Evolutionary conservation across 2,888 invertebrate species (phyloP).

Genomic region (Dryobotodes eremita): DNA sequence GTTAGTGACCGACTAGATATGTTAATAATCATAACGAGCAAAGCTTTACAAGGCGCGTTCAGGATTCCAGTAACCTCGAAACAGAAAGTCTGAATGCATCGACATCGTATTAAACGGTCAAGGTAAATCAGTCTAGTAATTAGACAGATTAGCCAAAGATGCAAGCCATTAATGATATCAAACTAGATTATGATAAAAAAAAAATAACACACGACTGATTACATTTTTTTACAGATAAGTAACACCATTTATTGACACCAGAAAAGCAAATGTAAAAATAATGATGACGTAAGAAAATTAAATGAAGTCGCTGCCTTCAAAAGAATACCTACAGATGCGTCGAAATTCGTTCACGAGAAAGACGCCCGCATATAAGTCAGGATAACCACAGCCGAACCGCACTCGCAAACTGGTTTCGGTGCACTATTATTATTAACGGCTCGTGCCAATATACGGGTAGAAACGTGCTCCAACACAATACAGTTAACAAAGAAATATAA

Average conservation of each 20-base stretch:
- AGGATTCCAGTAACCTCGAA: constrained; percentile 83
- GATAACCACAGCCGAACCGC: constrained; percentile 88
- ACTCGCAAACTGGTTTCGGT: constrained; percentile 89
- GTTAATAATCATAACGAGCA: constrained; percentile 71
- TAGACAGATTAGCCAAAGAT: constrained; percentile 65
- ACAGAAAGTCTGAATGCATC: constrained; percentile 83
- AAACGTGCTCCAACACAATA: constrained; percentile 83
- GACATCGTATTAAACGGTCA: constrained; percentile 81
- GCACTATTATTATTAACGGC: constrained; percentile 90
- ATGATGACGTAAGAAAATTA: constrained; percentile 63
- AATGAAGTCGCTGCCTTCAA: constrained; percentile 68
- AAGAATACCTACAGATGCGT: constrained; percentile 73
- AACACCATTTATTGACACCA: constrained; percentile 60
- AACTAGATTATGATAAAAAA: constrained; percentile 66
- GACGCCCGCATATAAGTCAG: constrained; percentile 87
- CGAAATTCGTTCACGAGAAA: constrained; percentile 83
- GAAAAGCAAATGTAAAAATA: constrained; percentile 52
- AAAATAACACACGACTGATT: constrained; percentile 65
- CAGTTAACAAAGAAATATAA: constrained; percentile 83
- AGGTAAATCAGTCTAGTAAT: constrained; percentile 80
- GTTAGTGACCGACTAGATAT: constrained; percentile 72
- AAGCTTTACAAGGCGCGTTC: constrained; percentile 73
- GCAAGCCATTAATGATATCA: constrained; percentile 59
- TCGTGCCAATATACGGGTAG: constrained; percentile 88
- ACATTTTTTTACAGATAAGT: constrained; percentile 52